Evolutionary conservation across 1,140 invertebrate species (phyloP), one percentile per base, ranked within the genome.

Genomic region (Bombus difficillimus): DNA sequence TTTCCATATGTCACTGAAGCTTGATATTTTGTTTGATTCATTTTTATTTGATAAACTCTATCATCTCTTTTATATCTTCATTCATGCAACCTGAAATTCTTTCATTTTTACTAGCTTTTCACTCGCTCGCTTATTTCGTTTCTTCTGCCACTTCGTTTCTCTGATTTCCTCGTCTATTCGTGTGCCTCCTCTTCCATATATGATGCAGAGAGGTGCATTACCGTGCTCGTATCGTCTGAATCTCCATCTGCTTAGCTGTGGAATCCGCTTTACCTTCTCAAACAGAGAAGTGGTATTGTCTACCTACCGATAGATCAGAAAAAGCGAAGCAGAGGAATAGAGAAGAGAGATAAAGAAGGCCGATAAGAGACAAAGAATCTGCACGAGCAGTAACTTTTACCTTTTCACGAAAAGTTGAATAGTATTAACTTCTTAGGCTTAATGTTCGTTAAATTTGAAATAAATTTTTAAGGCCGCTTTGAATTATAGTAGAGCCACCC

Each of bases 261-360:
- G 92, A 94, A 95, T 95, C 94, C 93, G 93, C 92, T 94, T 94
- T 94, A 91, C 91, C 91, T 93, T 93, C 92, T 91, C 89, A 91
- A 90, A 93, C 91, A 92, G 88, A 91, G 37, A 73, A 76, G 62
- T 77, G 43, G 62, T 83, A 77, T 69, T 83, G 73, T 64, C 81
- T 77, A 41, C 62, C 37, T 77, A 41, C 73, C 37, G 64, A 66
- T 79, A 62, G n/a, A 62, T 72, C n/a, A 37, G 39, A 22, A 72
- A 37, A 22, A 39, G 25, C 39, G n/a, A 28, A 25, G 12, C 32
- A 39, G 18, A 12, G n/a, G 3, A 32, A 4, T n/a, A 34, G 34
- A 53, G 32, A 8, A 66, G 41, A 22, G 32, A 41, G 12, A 53
- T 8, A 59, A 22, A 53, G 18, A 53, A 53, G 47, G 18, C 6